Percentiles rank a stretch among this genome's conserved stretches.
Evolutionary conservation across 2,113 vertebrate genomes (phyloP).

Genomic region (Microcebus griseorufus): DNA sequence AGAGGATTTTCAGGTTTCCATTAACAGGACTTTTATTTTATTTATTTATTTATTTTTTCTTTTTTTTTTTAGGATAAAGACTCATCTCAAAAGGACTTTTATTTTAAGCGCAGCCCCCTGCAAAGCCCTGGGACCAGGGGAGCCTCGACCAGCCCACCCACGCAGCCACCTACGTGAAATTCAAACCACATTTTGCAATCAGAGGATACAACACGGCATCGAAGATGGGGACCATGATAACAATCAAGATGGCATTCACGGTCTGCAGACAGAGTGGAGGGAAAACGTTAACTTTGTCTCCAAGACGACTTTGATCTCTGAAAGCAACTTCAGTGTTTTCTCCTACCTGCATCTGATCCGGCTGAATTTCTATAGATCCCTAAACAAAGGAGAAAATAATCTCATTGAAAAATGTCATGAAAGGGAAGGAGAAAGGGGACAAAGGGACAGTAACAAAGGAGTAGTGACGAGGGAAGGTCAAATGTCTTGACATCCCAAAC

Average conservation of each 20-base stretch:
- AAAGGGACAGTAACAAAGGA: not conserved
- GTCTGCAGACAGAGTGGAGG: slow-evolving; percentile 83
- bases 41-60: too few relatives aligned
- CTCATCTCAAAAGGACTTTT: too few relatives aligned
- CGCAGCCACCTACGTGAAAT: slow-evolving; percentile 93
- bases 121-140: not conserved
- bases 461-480: not conserved
- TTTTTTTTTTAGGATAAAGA: too few relatives aligned
- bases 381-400: slow-evolving; percentile 76
- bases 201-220: slow-evolving; percentile 92
- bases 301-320: not conserved
- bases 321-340: not conserved
- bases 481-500: slow-evolving; percentile 66
- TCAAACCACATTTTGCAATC: slow-evolving; percentile 92
- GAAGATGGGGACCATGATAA: slow-evolving; percentile 92
- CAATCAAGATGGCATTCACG: slow-evolving; percentile 94
- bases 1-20: not conserved
- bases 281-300: not conserved
- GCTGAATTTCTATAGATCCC: slow-evolving; percentile 91
- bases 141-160: not conserved
- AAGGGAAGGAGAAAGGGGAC: not conserved
- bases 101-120: not conserved
- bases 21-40: not conserved
- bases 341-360: slow-evolving; percentile 97
- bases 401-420: not conserved